phyloP scores from a whole-genome alignment of 2,113 vertebrate species.

The Ciconia boyciana region DNA sequence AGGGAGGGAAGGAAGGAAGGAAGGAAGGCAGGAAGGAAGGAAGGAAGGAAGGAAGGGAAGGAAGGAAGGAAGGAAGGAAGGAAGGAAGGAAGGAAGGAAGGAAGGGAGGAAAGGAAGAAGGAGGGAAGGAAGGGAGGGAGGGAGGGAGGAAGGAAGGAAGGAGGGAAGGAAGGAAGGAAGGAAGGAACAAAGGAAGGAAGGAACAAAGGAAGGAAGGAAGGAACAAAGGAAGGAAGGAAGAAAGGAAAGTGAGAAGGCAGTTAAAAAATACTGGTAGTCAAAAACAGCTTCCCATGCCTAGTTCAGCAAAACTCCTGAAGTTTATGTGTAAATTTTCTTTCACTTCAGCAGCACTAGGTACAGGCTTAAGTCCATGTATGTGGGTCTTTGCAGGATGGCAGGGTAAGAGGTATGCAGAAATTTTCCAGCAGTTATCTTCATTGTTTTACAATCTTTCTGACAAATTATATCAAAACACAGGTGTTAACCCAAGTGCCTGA shows the following conservation, averaged over 20 bases:
- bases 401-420: neutral
- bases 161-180: neutral
- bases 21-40: neutral
- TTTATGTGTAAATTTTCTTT: neutral
- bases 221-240: neutral
- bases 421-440: neutral
- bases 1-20: neutral
- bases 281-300: neutral
- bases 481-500: neutral
- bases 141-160: neutral
- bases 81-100: too few species aligned
- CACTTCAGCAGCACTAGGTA: neutral
- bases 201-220: neutral
- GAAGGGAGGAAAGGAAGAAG: neutral
- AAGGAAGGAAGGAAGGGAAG: too few species aligned
- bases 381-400: neutral
- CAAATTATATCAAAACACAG: neutral
- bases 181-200: too few species aligned
- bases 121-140: neutral
- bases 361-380: neutral
- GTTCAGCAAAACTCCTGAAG: neutral
- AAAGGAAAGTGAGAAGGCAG: neutral
- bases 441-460: neutral
- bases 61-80: too few species aligned
- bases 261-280: neutral